Evolutionary conservation across 2,113 vertebrate species (phyloP), one percentile per base, ranked within the genome.

Genomic region (Heliornis fulica): DNA sequence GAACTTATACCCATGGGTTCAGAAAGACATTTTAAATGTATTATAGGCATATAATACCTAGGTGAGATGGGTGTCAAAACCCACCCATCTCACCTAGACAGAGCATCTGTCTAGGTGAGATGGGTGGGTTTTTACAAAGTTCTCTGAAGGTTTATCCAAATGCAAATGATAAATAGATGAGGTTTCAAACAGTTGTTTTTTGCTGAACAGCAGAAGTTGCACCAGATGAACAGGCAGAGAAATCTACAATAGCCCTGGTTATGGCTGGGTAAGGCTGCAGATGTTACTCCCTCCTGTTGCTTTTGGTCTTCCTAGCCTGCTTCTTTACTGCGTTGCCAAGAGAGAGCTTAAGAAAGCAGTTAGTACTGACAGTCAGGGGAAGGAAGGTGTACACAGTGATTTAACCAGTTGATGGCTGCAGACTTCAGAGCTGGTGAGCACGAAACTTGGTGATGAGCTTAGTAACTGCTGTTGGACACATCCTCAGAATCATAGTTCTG

Each of bases 391-490:
- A 41, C 5, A 3, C 23, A 59, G 13, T 43, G 54, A 25, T 83
- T 65, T 77, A 45, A 34, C 84, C 25, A n/a, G n/a, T n/a, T 72
- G 50, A 28, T 40, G 71, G 4, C 48, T 60, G 72, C 77, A 74
- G 26, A 21, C 26, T 46, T 82, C n/a, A 82, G 57, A 77, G 40
- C 15, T 41, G 41, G 18, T 60, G 19, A 71, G 36, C 19, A 4
- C 64, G 48, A 46, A 78, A 40, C 60, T 50, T 40, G 0, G 3
- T 2, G 1, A 5, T 34, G 12, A 48, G 5, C 12, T 3, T 64
- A 15, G 75, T n/a, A 59, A 26, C n/a, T 43, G 32, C 46, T 74
- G 31, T 31, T 70, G 41, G 7, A 51, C 60, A 28, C 19, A 48
- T 75, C 32, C 36, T 87, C 45, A 75, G 31, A 85, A 56, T 41